A percentile compares a stretch with the other conserved stretches of the same genome.
Conservation (phyloP, 2,797 vertebrate species). For the Phaenicophaeus curvirostris region DNA sequence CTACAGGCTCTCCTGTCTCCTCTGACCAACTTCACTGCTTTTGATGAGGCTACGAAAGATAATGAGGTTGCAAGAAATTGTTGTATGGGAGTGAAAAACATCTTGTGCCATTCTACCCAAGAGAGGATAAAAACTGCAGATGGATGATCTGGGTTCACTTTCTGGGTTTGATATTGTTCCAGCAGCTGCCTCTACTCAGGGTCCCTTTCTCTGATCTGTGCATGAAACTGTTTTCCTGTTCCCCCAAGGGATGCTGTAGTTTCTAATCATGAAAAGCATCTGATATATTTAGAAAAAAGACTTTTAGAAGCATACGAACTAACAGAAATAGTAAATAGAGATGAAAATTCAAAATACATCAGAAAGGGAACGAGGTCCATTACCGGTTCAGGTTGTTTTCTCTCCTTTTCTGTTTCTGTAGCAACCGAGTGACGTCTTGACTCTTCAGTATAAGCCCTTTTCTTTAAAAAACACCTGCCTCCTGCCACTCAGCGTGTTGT, state of each 20-base stretch:
- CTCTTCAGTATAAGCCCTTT: conserved; percentile 78
- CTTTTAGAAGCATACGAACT: not conserved
- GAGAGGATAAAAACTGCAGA: too few species aligned
- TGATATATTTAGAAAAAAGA: too few species aligned
- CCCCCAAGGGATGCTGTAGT: not conserved
- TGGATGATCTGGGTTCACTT: not conserved
- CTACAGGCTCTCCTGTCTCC: too few species aligned
- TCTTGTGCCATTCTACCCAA: not conserved
- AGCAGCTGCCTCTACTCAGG: not conserved
- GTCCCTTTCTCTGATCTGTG: not conserved
- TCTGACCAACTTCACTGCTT: not conserved
- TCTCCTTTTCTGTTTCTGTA: conserved; percentile 32
- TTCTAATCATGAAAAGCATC: not conserved
- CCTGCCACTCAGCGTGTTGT: conserved; percentile 76
- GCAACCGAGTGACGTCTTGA: conserved; percentile 72
- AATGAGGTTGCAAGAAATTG: not conserved
- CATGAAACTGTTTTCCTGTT: too few species aligned
- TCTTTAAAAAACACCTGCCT: conserved; percentile 82
- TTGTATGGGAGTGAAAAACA: not conserved
- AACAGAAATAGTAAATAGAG: not conserved
- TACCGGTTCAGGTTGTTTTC: not conserved
- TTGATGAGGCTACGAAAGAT: not conserved
- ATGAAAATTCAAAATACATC: not conserved
- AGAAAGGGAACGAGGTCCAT: not conserved
- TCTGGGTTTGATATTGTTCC: not conserved